Evolutionary conservation across 1,140 invertebrate species (phyloP).

Genomic region (Pachyrhynchus sulphureomaculatus): DNA sequence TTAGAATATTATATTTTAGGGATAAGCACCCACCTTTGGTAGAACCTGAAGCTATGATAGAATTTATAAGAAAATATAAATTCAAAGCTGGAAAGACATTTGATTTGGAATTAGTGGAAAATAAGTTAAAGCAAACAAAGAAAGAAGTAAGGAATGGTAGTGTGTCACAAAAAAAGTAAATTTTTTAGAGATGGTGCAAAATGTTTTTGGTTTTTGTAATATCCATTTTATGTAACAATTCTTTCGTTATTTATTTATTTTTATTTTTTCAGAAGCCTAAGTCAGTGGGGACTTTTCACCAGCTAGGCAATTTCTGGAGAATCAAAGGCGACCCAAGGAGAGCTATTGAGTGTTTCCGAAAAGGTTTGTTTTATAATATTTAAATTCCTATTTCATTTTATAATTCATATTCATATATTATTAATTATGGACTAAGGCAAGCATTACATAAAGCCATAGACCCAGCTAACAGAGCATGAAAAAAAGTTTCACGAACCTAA

Average conservation of each 20-base stretch:
- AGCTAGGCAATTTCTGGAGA: constrained; percentile 87
- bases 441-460: no score
- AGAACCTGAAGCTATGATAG: constrained; percentile 68
- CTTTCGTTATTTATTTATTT: no score
- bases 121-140: constrained; percentile 76
- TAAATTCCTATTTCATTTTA: no score
- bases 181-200: no score
- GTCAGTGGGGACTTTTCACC: constrained; percentile 82
- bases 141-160: constrained; percentile 59
- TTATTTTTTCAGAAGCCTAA: constrained; percentile 69
- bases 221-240: no score
- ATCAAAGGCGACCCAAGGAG: constrained; percentile 81
- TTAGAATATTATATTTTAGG: constrained; percentile 51
- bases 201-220: no score
- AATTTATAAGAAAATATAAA: constrained; percentile 65
- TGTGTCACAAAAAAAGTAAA: no score
- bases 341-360: constrained; percentile 85
- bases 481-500: no score
- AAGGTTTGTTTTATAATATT: constrained; percentile 41
- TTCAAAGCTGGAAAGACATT: constrained; percentile 66
- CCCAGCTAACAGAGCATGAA: no score
- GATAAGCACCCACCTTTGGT: constrained; percentile 61
- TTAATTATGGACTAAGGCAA: no score
- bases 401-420: no score
- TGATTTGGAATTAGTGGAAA: constrained; percentile 76